Conservation (phyloP, 2,888 invertebrate genomes). For the Scaptodrosophila latifasciaeformis region DNA sequence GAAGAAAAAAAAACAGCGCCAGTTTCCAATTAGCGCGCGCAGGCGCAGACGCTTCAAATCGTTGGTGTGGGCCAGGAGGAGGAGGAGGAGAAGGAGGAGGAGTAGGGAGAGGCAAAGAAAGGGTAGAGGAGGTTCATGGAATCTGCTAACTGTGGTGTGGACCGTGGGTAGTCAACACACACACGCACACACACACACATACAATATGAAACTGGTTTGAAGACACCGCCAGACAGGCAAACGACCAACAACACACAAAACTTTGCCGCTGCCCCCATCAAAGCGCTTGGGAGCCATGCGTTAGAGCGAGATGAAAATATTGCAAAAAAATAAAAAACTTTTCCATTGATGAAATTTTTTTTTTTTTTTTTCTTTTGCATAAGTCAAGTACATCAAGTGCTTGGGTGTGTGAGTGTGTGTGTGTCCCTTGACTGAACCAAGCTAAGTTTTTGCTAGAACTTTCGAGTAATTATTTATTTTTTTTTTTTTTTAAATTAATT, state of each 20-base stretch:
- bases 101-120: background rate
- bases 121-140: background rate
- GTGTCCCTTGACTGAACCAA: too few species aligned
- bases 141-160: too few species aligned
- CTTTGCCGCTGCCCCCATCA: conserved; percentile 19
- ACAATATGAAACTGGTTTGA: conserved; percentile 60
- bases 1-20: too few species aligned
- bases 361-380: background rate
- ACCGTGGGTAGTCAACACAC: background rate
- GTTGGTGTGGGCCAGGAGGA: background rate
- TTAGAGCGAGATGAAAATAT: conserved; percentile 42
- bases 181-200: background rate
- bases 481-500: too few species aligned
- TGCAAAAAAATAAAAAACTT: conserved; percentile 55
- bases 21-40: too few species aligned
- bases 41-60: conserved; percentile 6
- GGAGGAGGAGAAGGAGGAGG: background rate
- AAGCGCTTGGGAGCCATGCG: conserved; percentile 29
- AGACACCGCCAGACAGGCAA: conserved; percentile 33
- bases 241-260: conserved; percentile 13
- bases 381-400: too few species aligned
- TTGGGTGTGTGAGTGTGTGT: background rate
- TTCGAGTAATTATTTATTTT: too few species aligned
- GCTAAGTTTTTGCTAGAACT: too few species aligned
- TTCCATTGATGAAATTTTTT: conserved; percentile 61